A percentile compares a stretch with the other conserved stretches of the same genome.
These are phyloP conservation scores for Grapholita molesta DNA, from an alignment of 1,140 invertebrate genomes.

Conservation along the genomic window DNA sequence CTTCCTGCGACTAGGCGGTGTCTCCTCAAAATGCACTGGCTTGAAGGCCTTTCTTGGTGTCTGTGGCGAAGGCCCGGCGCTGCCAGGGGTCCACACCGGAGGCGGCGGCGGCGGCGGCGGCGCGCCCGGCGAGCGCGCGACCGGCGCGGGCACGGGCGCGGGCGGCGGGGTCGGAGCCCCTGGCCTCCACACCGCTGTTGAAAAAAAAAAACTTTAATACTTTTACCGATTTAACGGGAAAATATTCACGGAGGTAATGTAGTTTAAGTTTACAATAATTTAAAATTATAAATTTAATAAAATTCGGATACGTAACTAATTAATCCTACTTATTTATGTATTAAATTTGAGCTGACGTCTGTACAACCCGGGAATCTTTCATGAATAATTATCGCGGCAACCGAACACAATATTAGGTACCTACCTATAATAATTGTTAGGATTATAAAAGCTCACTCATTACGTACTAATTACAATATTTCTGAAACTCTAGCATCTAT, in stretches of 20 bases:
- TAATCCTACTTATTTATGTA: too few relatives aligned
- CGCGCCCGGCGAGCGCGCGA: slow-evolving; percentile 49
- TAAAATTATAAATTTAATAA: too few relatives aligned
- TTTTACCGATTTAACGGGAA: too few relatives aligned
- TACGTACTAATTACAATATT: neutral
- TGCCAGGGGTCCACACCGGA: slow-evolving; percentile 87
- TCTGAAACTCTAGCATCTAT: neutral
- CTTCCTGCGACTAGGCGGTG: slow-evolving; percentile 78
- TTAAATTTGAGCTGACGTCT: too few relatives aligned
- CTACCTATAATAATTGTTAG: too few relatives aligned
- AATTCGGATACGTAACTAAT: too few relatives aligned
- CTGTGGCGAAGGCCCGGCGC: slow-evolving; percentile 82
- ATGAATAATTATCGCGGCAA: too few relatives aligned
- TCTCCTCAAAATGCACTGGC: slow-evolving; percentile 86
- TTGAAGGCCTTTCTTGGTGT: slow-evolving; percentile 82
- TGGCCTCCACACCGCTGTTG: slow-evolving; percentile 61
- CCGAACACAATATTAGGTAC: too few relatives aligned
- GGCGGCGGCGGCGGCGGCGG: slow-evolving; percentile 80
- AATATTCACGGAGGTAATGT: too few relatives aligned
- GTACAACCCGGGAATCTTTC: too few relatives aligned
- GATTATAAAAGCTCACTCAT: too few relatives aligned
- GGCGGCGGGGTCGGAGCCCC: slow-evolving; percentile 42
- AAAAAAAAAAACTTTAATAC: slow-evolving; percentile 1
- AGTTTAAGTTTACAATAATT: neutral
- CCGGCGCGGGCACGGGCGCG: slow-evolving; percentile 34